Conservation (phyloP, 1,140 invertebrate genomes). For the Atta texana region DNA sequence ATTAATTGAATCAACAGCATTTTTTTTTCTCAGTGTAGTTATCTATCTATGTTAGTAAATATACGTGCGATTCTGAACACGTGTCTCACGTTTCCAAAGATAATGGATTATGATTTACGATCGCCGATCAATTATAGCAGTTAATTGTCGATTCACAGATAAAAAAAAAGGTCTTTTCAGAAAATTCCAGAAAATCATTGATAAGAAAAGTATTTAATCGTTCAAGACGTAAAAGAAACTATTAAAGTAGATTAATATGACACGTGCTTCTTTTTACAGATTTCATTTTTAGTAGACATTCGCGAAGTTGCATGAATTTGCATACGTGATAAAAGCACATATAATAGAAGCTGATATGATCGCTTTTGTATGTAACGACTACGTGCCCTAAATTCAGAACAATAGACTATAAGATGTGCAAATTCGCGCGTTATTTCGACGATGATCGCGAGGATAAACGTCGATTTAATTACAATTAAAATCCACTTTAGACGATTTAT, state of each 20-base stretch:
- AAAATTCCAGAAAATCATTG: neutral
- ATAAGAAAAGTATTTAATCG: neutral
- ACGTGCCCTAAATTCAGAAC: conserved; percentile 31
- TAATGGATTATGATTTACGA: neutral
- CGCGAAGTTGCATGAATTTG: conserved; percentile 23
- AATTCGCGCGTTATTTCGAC: neutral
- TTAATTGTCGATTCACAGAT: neutral
- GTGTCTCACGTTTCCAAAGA: neutral
- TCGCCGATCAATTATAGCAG: neutral
- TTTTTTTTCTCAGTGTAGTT: no score
- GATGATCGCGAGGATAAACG: neutral
- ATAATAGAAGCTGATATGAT: conserved; percentile 33
- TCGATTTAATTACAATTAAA: conserved; percentile 16
- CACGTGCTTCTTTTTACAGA: neutral
- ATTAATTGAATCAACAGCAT: no score
- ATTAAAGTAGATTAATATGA: conserved; percentile 9
- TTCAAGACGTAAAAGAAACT: neutral
- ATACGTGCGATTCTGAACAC: neutral
- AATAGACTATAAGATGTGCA: conserved; percentile 24
- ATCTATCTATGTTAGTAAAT: neutral
- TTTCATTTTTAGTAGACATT: neutral
- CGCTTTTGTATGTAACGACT: conserved; percentile 26
- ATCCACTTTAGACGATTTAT: neutral
- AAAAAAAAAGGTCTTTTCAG: neutral
- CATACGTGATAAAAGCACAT: conserved; percentile 26